Evolutionary conservation across 2,888 invertebrate genomes (phyloP), one percentile per base, ranked within the genome.

Genomic region (Limnephilus marmoratus): DNA sequence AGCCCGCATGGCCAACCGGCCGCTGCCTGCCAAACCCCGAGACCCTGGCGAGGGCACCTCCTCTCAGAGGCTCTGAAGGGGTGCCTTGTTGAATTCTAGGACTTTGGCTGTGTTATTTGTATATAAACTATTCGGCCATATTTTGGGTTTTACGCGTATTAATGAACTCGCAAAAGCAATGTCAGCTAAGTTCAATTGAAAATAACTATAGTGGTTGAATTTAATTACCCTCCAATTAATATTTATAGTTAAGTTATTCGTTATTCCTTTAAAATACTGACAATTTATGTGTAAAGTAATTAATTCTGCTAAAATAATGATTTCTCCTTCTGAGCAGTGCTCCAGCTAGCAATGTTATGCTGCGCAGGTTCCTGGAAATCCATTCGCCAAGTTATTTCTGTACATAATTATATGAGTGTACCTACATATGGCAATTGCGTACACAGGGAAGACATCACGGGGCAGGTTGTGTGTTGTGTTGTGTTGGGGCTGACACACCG

Each of bases 21-120:
- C 97, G n/a, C 95, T 97, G 81, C 97, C 97, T 1, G 97, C 97
- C 93, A 97, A 97, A 94, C 97, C 97, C 41, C 90, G 94, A 83
- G 95, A 96, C 94, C 94, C 95, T 5, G 96, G 95, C n/a, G 96
- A 95, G 91, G 96, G 96, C 3, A 95, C 96, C 2, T 96, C 96
- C 91, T 95, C 94, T 93, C 95, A 94, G 92, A 94, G 94, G 94
- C 94, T 92, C 81, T 89, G 49, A 89, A 31, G 9, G 4, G 49
- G n/a, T 53, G 12, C 18, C 53, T 24, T 53, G 86, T 13, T 87
- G 49, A 29, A 13, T n/a, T 53, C 29, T 87, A 29, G n/a, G 29
- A 53, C 29, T n/a, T 49, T 45, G 86, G 86, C 45, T 53, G 86
- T 53, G 86, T 53, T 45, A 45, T 29, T 45, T 45, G 41, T 45